Evolutionary conservation across 1,140 invertebrate species (phyloP).

Genomic region (Tetramorium parvispinum): DNA sequence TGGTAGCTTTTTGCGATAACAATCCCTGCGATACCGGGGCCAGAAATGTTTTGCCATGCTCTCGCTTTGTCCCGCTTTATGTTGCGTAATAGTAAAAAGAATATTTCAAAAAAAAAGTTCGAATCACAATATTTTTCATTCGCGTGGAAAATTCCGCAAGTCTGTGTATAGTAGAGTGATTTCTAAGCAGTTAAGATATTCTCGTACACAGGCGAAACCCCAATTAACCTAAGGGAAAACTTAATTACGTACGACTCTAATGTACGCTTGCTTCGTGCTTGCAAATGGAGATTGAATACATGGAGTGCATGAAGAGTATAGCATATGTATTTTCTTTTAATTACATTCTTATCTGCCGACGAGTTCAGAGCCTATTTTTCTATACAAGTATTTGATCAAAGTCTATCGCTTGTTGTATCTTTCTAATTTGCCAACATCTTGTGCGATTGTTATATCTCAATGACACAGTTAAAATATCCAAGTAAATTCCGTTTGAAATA

Average conservation of each 20-base stretch:
- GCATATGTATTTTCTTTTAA: neutral
- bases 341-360: neutral
- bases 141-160: neutral
- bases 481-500: neutral
- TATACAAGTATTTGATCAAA: neutral
- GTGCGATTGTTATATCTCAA: neutral
- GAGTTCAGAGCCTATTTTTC: neutral
- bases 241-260: slow-evolving; percentile 45
- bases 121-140: slow-evolving; percentile 15
- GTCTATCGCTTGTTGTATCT: neutral
- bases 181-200: slow-evolving; percentile 34
- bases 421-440: neutral
- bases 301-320: neutral
- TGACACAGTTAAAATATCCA: neutral
- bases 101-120: neutral
- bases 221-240: slow-evolving; percentile 46
- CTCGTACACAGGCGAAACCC: neutral
- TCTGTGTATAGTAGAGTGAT: neutral
- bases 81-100: slow-evolving; percentile 20
- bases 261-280: slow-evolving; percentile 26
- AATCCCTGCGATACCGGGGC: slow-evolving; percentile 16
- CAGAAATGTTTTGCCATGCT: slow-evolving; percentile 47
- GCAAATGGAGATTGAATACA: slow-evolving; percentile 33
- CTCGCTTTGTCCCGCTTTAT: slow-evolving; percentile 26
- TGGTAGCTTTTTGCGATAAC: slow-evolving; percentile 51